These are phyloP conservation scores for Drosophila limbata DNA, from an alignment of 2,888 invertebrate species.

Conservation along the genomic window DNA sequence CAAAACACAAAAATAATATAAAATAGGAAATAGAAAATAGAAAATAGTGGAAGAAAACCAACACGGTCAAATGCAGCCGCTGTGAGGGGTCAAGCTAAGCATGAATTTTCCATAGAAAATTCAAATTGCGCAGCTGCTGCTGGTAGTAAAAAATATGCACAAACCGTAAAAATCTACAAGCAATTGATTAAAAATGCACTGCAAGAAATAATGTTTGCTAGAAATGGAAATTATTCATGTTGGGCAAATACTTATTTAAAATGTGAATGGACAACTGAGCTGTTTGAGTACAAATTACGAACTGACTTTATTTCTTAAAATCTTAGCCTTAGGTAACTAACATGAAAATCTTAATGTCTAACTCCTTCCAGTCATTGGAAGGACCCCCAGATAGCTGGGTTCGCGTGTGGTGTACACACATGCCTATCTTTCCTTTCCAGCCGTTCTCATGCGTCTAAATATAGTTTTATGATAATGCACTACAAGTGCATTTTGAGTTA, in stretches of 20 bases:
- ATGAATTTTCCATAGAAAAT: slow-evolving; percentile 53
- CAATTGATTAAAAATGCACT: slow-evolving; percentile 61
- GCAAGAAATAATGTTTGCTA: slow-evolving; percentile 17
- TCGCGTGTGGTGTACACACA: no score
- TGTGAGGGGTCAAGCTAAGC: slow-evolving; percentile 72
- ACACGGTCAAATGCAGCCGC: slow-evolving; percentile 64
- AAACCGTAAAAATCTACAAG: slow-evolving; percentile 17
- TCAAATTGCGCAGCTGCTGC: slow-evolving; percentile 69
- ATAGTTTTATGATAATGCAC: no score
- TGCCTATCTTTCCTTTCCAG: no score
- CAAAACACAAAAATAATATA: slow-evolving; percentile 25
- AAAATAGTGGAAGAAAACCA: slow-evolving; percentile 45
- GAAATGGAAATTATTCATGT: neutral
- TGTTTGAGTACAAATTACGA: no score
- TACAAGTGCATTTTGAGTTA: no score
- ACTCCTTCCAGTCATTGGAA: no score
- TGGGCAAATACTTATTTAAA: neutral
- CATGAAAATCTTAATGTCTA: no score
- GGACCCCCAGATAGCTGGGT: no score
- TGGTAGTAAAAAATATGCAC: slow-evolving; percentile 46
- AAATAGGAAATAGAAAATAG: slow-evolving; percentile 29
- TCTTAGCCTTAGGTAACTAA: no score
- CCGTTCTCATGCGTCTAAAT: no score
- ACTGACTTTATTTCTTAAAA: no score
- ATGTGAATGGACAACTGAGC: no score